Conservation (phyloP, 2,888 invertebrate species). For the Hylaea fasciaria region DNA sequence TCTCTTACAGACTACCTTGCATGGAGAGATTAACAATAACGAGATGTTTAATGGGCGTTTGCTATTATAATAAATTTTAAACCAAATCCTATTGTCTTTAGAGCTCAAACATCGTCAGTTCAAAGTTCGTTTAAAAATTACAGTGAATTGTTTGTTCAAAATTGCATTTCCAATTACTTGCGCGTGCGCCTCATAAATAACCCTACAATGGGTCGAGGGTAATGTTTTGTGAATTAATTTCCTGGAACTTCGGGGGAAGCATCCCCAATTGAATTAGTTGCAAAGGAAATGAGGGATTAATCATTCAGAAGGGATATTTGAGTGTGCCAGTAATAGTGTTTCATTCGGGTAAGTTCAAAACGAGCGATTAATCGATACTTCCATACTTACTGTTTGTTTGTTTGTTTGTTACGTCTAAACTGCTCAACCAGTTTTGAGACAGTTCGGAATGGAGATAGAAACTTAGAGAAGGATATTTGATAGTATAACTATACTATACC, state of each 20-base stretch:
- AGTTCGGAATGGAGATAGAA: no score
- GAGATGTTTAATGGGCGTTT: no score
- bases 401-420: no score
- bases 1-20: no score
- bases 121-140: background rate
- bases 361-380: no score
- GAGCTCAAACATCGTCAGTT: background rate
- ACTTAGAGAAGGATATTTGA: no score
- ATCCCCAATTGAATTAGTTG: constrained; percentile 11
- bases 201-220: background rate
- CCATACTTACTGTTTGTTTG: no score
- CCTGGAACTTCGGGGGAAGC: constrained; percentile 3
- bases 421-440: no score
- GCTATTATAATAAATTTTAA: background rate
- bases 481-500: no score
- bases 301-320: background rate
- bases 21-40: no score
- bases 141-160: constrained; percentile 2
- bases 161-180: constrained; percentile 6
- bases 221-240: background rate
- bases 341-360: no score
- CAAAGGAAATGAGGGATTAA: background rate
- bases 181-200: constrained; percentile 17
- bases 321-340: background rate
- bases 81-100: background rate